phyloP scores from a whole-genome alignment of 2,888 invertebrate species.

The Strigamia crassipes region DNA sequence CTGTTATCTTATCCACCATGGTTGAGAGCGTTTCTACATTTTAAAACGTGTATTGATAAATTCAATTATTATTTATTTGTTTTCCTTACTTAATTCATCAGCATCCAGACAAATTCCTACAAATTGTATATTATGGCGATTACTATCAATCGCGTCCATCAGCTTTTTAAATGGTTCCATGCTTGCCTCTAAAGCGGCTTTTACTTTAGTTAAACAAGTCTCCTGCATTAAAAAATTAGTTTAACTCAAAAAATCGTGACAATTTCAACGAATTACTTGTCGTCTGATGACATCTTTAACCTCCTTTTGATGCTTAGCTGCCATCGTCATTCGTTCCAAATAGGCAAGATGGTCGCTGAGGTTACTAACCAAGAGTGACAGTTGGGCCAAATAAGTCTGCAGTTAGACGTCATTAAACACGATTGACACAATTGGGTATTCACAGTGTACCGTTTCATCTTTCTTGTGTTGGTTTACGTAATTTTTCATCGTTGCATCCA shows the following conservation, averaged over 20 bases:
- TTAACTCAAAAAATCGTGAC: no score
- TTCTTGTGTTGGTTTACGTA: neutral
- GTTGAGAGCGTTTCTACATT: neutral
- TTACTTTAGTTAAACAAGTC: neutral
- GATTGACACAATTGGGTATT: neutral
- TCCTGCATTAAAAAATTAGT: neutral
- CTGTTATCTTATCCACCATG: neutral
- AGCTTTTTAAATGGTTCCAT: neutral
- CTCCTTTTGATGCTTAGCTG: conserved; percentile 1
- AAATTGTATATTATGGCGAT: neutral
- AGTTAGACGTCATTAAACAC: neutral
- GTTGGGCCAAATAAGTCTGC: neutral
- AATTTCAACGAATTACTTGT: neutral
- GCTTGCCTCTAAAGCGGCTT: neutral
- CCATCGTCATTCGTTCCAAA: conserved; percentile 18
- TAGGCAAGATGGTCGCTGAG: conserved; percentile 13
- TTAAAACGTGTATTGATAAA: neutral
- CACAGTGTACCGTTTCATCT: neutral
- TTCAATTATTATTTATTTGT: neutral
- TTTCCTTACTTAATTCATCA: neutral
- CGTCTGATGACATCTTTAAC: neutral
- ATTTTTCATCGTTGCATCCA: conserved; percentile 17
- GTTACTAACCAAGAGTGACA: neutral
- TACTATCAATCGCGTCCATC: conserved; percentile 2
- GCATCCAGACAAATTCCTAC: neutral